Base-by-base conservation (phyloP, 1,140 invertebrate genomes). In the Leptinotarsa undecemlineata region DNA sequence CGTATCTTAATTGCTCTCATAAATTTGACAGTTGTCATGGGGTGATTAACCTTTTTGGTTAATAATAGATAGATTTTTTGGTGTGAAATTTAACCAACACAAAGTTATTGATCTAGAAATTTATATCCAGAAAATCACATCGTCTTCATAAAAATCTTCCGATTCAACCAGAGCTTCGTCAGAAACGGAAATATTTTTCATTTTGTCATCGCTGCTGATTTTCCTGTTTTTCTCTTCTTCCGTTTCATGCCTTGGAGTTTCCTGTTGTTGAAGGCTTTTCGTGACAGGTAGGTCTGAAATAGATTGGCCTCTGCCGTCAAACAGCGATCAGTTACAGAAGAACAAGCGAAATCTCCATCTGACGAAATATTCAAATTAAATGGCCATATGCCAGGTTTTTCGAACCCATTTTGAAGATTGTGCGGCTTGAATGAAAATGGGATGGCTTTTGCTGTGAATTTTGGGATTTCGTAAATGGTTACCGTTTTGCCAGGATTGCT, bases 321-420 rank as follows among this genome's bases (percentile, higher is more conserved):
- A 11, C 62, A 23, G 14, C 21, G 1, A 64, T 64, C 62, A 21
- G 62, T 64, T 3, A 64, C 21, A 72, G 71, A 72, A 72, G 61
- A 72, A 19, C 61, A 72, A 72, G 26, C 17, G 71, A 72, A 64
- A 72, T 72, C 21, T 72, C 64, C 62, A 64, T 64, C 23, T 23
- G 11, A 21, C 20, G 26, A 64, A 64, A 64, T 26, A 1, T 64
- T 26, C 1, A 21, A 60, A n/a, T 20, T 64, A 4, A 23, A 64
- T 20, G 71, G 71, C 60, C 71, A 64, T 62, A 26, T 72, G 26
- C 60, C 71, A 72, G 71, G n/a, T 42, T 64, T 26, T 21, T 64
- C 11, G 6, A 64, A 5, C 1, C 20, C 20, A 5, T 64, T 72
- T 72, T 72, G 62, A 64, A 66, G 66, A 47, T 72, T 72, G n/a